Base-by-base conservation (phyloP, 37 sponge, comb jelly and placozoan species). In the Dysidea cf. avara region DNA sequence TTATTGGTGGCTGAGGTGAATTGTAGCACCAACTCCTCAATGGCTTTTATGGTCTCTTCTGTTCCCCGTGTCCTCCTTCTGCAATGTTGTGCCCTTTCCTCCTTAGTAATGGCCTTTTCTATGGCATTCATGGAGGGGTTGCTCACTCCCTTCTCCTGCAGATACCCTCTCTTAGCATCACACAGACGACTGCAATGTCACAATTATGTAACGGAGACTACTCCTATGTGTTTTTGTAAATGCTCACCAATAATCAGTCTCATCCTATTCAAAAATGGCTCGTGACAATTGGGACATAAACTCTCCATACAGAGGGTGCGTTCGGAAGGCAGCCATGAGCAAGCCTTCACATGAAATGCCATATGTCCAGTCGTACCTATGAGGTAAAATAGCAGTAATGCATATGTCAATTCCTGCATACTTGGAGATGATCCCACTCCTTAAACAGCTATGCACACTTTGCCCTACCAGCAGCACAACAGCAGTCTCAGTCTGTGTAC, bases 401-500 rank as follows among this genome's bases (percentile, higher is more conserved):
- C n/a, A n/a, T n/a, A n/a, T n/a, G n/a, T n/a, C n/a, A n/a, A n/a
- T n/a, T n/a, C n/a, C n/a, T n/a, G n/a, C n/a, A n/a, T n/a, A 43
- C 46, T 12, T 43, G 46, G 9, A 43, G 46, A 12, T 43, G 46
- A 9, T 43, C 5, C 46, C 46, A 43, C 46, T 43, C 46, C 7
- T 43, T 43, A 43, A 43, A 43, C 9, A 43, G 46, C 7, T 21
- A 17, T 2, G 1, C 25, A 39, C 5, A 43, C 37, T 77, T 65
- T 34, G 58, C 40, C 7, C 46, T 9, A 43, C 9, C 9, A 9
- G 46, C 9, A 43, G 7, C 0, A 7, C 56, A 26, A 52, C 80
- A 79, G 64, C 80, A 79, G 40, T 80, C 81, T 12, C 81, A 47
- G 64, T 80, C 72, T 2, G 81, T 80, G 72, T 80, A 80, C 5